These are phyloP conservation scores for Falco rusticolus DNA, from an alignment of 2,797 vertebrate species.

Conservation along the genomic window DNA sequence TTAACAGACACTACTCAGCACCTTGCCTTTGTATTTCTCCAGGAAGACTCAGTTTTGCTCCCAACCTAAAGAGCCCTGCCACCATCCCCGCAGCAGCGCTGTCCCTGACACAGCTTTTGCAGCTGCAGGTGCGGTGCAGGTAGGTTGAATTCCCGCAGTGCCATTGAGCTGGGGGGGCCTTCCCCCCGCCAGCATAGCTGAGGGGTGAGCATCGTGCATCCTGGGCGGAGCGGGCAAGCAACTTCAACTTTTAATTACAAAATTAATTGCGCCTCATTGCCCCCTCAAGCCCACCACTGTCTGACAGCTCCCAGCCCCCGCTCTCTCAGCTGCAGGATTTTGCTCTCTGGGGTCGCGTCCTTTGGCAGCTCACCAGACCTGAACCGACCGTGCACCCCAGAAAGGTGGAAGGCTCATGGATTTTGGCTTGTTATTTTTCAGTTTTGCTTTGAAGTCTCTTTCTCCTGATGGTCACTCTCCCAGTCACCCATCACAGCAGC, in stretches of 20 bases:
- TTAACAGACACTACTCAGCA: not conserved
- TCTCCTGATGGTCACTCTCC: not conserved
- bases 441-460: not conserved
- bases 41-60: not conserved
- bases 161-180: not conserved
- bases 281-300: rapidly evolving
- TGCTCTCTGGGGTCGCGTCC: not conserved
- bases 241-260: no score
- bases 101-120: not conserved
- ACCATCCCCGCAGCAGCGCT: no score
- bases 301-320: rapidly evolving
- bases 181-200: rapidly evolving
- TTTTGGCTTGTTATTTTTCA: not conserved
- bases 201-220: not conserved
- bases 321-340: not conserved
- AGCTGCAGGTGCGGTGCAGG: not conserved
- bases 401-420: not conserved
- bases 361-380: not conserved
- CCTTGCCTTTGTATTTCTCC: not conserved
- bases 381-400: not conserved
- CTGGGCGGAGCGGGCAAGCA: rapidly evolving
- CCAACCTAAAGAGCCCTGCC: not conserved
- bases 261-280: not conserved
- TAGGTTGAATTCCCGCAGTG: not conserved
- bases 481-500: not conserved